These are phyloP conservation scores for Mercenaria mercenaria DNA, from an alignment of 1,140 invertebrate genomes.

Conservation along the genomic window DNA sequence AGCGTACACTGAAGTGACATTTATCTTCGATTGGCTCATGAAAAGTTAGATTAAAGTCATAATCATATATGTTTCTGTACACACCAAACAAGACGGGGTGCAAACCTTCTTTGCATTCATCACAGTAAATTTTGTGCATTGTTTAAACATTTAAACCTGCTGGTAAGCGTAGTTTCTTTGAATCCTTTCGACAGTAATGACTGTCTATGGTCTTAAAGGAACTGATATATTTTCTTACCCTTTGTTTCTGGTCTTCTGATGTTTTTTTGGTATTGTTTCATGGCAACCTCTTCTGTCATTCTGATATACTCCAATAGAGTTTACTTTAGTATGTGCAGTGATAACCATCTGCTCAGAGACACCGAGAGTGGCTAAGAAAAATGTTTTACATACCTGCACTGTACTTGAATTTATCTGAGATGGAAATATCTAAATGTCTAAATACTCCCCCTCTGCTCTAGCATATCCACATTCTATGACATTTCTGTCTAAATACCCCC, in stretches of 20 bases:
- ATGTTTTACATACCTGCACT: constrained; percentile 35
- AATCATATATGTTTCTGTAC: constrained; percentile 15
- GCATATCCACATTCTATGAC: too few species aligned
- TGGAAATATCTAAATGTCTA: too few species aligned
- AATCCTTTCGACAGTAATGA: constrained; percentile 40
- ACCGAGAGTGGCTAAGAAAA: constrained; percentile 22
- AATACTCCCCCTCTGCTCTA: too few species aligned
- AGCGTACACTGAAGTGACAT: neutral
- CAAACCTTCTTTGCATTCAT: neutral
- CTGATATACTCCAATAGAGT: neutral
- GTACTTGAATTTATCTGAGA: neutral
- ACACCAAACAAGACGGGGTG: neutral
- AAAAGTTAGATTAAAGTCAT: neutral
- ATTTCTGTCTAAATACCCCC: neutral
- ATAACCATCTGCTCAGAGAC: constrained; percentile 16
- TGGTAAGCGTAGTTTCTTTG: constrained; percentile 16
- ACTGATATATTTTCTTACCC: constrained; percentile 31
- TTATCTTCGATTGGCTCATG: neutral
- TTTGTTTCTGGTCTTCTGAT: neutral
- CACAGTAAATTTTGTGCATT: constrained; percentile 32
- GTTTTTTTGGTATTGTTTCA: neutral
- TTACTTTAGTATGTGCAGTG: constrained; percentile 16
- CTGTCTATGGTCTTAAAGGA: constrained; percentile 38
- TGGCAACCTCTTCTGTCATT: constrained; percentile 9
- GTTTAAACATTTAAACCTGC: neutral